phyloP scores from a whole-genome alignment of 2,113 vertebrate genomes.

The Rhinolophus ferrumequinum region DNA sequence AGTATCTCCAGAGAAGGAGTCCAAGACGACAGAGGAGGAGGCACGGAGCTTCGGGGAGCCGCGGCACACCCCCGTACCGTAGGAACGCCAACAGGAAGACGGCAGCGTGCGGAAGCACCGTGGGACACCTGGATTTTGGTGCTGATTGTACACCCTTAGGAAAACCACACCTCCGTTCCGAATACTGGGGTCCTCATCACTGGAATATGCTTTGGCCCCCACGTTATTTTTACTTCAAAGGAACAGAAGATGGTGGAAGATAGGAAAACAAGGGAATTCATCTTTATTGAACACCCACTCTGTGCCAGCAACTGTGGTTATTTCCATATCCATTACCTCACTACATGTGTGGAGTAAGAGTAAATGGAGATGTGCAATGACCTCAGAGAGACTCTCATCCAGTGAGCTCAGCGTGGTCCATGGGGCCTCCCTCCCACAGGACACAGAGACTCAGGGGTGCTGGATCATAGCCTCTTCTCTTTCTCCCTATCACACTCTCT shows the following conservation, averaged over 20 bases:
- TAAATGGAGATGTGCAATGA: neutral
- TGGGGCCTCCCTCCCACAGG: too few species aligned
- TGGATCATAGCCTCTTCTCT: neutral
- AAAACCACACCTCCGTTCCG: neutral
- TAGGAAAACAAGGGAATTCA: too few species aligned
- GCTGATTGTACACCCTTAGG: neutral
- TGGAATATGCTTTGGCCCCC: neutral
- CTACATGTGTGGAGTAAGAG: neutral
- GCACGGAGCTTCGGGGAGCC: neutral
- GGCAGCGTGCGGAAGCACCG: accelerated
- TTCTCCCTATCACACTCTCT: neutral
- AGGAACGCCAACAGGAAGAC: accelerated
- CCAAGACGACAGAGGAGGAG: neutral
- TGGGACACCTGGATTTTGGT: accelerated
- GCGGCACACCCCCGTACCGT: too few species aligned
- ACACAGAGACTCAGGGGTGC: too few species aligned
- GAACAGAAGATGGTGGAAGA: neutral
- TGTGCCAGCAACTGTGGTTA: too few species aligned
- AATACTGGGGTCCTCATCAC: accelerated
- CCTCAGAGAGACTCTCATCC: neutral
- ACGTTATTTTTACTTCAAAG: neutral
- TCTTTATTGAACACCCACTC: neutral
- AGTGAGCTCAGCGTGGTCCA: neutral
- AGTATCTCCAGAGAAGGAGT: neutral
- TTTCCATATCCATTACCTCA: neutral